A percentile compares a stretch with the other conserved stretches of the same genome.
These are phyloP conservation scores for Prolemur simus DNA, from an alignment of 2,113 vertebrate genomes.

Conservation along the genomic window DNA sequence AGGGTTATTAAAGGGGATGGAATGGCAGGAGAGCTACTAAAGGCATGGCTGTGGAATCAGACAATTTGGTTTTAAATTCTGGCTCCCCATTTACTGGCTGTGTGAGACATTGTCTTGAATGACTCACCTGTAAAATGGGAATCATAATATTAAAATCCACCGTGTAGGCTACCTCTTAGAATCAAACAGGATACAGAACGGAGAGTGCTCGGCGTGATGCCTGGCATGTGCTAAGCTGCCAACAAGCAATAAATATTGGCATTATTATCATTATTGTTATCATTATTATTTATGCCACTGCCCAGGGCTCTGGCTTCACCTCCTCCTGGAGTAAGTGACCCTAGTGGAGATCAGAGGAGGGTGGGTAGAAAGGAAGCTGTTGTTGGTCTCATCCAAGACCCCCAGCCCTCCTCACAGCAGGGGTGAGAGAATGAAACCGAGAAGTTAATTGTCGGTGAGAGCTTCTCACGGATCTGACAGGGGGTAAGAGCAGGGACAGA, in stretches of 20 bases:
- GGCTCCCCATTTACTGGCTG: not conserved
- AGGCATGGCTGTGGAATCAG: not conserved
- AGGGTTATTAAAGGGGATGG: not conserved
- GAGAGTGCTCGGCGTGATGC: not conserved
- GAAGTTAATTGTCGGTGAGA: conserved; percentile 74
- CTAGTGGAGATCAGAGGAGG: not conserved
- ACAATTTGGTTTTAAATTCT: not conserved
- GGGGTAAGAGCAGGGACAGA: conserved; percentile 65
- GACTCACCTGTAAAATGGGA: not conserved
- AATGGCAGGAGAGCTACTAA: not conserved
- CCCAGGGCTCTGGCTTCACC: not conserved
- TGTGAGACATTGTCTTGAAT: not conserved
- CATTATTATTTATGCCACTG: not conserved
- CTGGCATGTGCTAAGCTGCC: not conserved
- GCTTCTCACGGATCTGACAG: conserved; percentile 73
- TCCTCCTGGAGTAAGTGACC: not conserved
- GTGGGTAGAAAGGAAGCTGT: conserved; percentile 12
- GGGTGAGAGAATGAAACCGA: conserved; percentile 46
- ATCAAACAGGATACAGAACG: not conserved
- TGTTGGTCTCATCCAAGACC: conserved; percentile 47
- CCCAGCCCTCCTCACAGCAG: not conserved
- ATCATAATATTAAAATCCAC: not conserved
- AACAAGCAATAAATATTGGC: fast-evolving
- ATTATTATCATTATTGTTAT: not conserved
- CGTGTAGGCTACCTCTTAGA: not conserved